phyloP scores from a whole-genome alignment of 1,140 invertebrate genomes.

The Varroa destructor region DNA sequence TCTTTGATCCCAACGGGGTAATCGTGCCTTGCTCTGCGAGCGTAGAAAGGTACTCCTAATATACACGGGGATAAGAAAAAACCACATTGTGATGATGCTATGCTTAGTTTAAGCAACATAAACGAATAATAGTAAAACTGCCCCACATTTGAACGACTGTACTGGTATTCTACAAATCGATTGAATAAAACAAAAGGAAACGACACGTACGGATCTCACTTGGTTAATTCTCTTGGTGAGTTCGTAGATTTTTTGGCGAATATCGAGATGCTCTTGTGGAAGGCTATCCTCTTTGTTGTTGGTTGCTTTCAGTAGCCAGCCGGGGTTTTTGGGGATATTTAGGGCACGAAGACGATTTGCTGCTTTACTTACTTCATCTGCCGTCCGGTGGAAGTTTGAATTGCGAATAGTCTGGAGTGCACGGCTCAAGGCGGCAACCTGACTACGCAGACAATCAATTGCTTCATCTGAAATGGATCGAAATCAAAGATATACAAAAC shows the following conservation, averaged over 20 bases:
- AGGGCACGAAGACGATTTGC: neutral
- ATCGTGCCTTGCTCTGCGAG: constrained; percentile 6
- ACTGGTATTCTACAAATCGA: too few species aligned
- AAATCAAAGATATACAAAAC: too few species aligned
- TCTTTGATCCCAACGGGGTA: neutral
- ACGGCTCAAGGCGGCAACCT: neutral
- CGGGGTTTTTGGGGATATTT: constrained; percentile 9
- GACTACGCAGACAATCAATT: neutral
- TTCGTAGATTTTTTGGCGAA: neutral
- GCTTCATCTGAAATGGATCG: neutral
- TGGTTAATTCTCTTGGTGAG: constrained; percentile 15
- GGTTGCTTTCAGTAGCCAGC: constrained; percentile 27
- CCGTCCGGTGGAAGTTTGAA: neutral
- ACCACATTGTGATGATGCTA: too few species aligned
- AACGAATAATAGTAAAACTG: too few species aligned
- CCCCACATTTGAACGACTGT: too few species aligned
- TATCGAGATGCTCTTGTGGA: constrained; percentile 8
- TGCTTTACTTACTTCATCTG: neutral
- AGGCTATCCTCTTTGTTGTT: constrained; percentile 2
- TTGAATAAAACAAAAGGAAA: too few species aligned
- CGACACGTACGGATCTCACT: neutral
- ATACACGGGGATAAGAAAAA: too few species aligned
- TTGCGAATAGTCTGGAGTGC: neutral
- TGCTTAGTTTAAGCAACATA: too few species aligned
- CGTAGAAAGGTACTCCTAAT: constrained; percentile 5